Evolutionary conservation across 2,888 invertebrate species (phyloP).

Genomic region (Chouioia cunea): DNA sequence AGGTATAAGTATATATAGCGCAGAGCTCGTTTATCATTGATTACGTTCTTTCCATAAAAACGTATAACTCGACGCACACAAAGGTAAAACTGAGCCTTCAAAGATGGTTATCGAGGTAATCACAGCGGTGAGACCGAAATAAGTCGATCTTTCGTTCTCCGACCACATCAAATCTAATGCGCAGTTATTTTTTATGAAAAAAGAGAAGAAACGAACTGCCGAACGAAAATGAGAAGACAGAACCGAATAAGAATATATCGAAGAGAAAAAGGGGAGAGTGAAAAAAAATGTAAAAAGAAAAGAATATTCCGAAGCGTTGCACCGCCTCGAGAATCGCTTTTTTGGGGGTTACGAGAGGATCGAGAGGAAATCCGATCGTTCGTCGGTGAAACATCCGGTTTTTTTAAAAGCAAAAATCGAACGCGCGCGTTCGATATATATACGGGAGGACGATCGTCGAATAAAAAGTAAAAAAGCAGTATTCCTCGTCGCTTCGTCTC

Average conservation of each 20-base stretch:
- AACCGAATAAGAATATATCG: not conserved
- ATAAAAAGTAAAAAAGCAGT: slow-evolving; percentile 36
- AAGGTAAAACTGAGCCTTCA: slow-evolving; percentile 26
- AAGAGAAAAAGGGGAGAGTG: not conserved
- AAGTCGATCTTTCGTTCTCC: slow-evolving; percentile 23
- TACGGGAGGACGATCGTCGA: slow-evolving; percentile 15
- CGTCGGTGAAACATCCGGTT: slow-evolving; percentile 41
- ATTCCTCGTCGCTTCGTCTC: not conserved
- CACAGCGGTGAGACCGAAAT: slow-evolving; percentile 57
- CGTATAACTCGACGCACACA: slow-evolving; percentile 24
- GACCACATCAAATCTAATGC: slow-evolving; percentile 54
- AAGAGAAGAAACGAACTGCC: slow-evolving; percentile 10
- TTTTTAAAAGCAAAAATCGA: slow-evolving; percentile 45
- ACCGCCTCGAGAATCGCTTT: slow-evolving; percentile 39
- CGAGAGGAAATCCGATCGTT: slow-evolving; percentile 49
- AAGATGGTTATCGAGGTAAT: slow-evolving; percentile 64
- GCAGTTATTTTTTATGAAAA: slow-evolving; percentile 48
- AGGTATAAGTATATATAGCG: slow-evolving; percentile 1
- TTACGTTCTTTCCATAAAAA: slow-evolving; percentile 24
- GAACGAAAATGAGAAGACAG: slow-evolving; percentile 35
- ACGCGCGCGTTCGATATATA: slow-evolving; percentile 9
- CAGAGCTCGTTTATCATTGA: slow-evolving; percentile 31
- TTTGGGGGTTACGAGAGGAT: slow-evolving; percentile 39
- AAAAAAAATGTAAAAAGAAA: slow-evolving; percentile 14
- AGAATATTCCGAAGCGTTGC: slow-evolving; percentile 43